Evolutionary conservation across 1,140 invertebrate genomes (phyloP).

Genomic region (Lepidurus apus): DNA sequence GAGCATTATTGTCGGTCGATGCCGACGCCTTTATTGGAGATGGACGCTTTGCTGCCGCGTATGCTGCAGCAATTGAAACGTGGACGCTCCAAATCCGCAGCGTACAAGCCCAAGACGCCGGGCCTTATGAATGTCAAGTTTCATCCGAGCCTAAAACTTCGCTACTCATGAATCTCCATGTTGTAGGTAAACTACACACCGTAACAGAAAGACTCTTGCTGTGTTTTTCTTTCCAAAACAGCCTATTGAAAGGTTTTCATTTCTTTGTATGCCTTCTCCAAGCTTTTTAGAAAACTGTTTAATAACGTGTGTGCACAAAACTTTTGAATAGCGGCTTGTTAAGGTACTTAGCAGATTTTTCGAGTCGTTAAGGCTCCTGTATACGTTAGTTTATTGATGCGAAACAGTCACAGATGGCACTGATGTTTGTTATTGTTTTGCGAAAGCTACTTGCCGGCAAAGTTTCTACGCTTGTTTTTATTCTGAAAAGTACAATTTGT

Average conservation of each 20-base stretch:
- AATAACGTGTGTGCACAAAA: too few species aligned
- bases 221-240: not conserved
- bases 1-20: conserved; percentile 84
- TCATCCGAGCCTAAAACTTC: conserved; percentile 88
- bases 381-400: too few species aligned
- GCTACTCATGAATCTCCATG: conserved; percentile 78
- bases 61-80: conserved; percentile 68
- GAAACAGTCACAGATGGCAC: too few species aligned
- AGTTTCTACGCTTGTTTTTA: too few species aligned
- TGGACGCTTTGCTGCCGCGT: conserved; percentile 72
- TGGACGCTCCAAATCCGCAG: conserved; percentile 78
- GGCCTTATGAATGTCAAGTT: conserved; percentile 89
- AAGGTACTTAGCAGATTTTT: too few species aligned
- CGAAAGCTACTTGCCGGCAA: too few species aligned
- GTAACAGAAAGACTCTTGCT: not conserved
- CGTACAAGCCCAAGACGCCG: conserved; percentile 74
- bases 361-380: too few species aligned
- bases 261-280: too few species aligned
- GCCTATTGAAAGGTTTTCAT: not conserved
- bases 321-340: too few species aligned
- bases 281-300: too few species aligned
- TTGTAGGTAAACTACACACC: conserved; percentile 62
- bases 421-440: too few species aligned
- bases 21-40: conserved; percentile 85
- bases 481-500: too few species aligned